Percentiles rank a stretch among this genome's conserved stretches.
These are phyloP conservation scores for Hydrophis major DNA, from an alignment of 2,797 vertebrate genomes.

Conservation along the genomic window DNA sequence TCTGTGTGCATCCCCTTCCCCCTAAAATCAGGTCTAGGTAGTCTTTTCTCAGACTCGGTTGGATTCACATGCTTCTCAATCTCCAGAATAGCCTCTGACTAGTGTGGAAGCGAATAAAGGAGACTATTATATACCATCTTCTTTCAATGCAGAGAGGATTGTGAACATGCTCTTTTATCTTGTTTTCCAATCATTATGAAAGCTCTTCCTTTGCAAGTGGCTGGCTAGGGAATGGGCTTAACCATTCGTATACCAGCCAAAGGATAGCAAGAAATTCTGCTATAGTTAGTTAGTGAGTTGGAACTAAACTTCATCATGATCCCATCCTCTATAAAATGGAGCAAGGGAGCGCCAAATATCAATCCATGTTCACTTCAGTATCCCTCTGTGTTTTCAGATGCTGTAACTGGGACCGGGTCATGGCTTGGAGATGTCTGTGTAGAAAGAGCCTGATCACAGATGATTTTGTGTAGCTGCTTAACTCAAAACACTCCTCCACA, in stretches of 20 bases:
- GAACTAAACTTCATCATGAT: background rate
- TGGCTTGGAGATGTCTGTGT: background rate
- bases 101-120: background rate
- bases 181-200: background rate
- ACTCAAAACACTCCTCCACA: background rate
- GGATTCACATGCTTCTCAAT: background rate
- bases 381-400: background rate
- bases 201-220: background rate
- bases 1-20: background rate
- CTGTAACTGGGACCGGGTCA: background rate
- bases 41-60: background rate
- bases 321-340: background rate
- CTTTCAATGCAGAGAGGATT: background rate
- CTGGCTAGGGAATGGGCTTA: background rate
- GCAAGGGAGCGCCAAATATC: background rate
- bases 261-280: background rate
- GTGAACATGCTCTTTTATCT: background rate
- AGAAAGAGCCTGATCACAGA: background rate
- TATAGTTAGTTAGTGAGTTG: background rate
- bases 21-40: background rate
- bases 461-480: background rate
- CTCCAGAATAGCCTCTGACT: background rate
- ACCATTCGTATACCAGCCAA: background rate
- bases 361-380: background rate
- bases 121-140: background rate